Percentiles rank a stretch among this genome's conserved stretches.
Evolutionary conservation across 2,797 vertebrate genomes (phyloP).

Genomic region (Pseudomugil tenellus): DNA sequence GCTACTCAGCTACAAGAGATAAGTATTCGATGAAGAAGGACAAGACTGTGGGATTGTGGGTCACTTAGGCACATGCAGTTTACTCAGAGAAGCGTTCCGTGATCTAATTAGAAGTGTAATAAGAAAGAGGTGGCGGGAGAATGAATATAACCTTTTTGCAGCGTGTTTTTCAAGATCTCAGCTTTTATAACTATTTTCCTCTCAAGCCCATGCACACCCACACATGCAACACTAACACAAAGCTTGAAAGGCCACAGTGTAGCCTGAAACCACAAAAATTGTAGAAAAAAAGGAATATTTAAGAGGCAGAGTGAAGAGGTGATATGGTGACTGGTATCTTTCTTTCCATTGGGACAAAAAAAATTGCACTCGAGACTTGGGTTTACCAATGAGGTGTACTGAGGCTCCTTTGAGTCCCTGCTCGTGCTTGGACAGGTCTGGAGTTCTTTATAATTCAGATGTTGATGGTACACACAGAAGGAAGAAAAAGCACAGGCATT

Average conservation of each 20-base stretch:
- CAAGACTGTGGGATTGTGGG: conserved; percentile 57
- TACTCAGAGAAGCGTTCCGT: conserved; percentile 53
- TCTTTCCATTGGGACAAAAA: conserved; percentile 68
- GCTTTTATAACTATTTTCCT: conserved; percentile 49
- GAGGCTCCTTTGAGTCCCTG: conserved; percentile 55
- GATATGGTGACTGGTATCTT: conserved; percentile 36
- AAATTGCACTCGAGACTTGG: conserved; percentile 64
- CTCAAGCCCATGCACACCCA: conserved; percentile 44
- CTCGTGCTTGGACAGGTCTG: conserved; percentile 49
- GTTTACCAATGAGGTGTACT: conserved; percentile 60
- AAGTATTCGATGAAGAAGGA: conserved; percentile 40
- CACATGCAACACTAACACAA: conserved; percentile 28
- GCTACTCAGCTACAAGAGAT: conserved; percentile 47
- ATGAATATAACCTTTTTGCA: conserved; percentile 31
- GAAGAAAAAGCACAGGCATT: conserved; percentile 7
- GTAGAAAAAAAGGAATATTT: conserved; percentile 14
- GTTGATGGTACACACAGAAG: conserved; percentile 16
- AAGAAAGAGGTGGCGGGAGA: conserved; percentile 39
- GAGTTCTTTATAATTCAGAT: conserved; percentile 44
- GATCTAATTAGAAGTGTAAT: conserved; percentile 73
- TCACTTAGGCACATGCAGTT: conserved; percentile 50
- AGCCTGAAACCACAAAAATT: conserved; percentile 35
- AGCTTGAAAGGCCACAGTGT: conserved; percentile 41
- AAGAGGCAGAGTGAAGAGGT: conserved; percentile 26
- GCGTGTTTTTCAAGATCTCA: conserved; percentile 28